phyloP scores from a whole-genome alignment of 2,888 invertebrate genomes.

The Megamerina dolium region DNA sequence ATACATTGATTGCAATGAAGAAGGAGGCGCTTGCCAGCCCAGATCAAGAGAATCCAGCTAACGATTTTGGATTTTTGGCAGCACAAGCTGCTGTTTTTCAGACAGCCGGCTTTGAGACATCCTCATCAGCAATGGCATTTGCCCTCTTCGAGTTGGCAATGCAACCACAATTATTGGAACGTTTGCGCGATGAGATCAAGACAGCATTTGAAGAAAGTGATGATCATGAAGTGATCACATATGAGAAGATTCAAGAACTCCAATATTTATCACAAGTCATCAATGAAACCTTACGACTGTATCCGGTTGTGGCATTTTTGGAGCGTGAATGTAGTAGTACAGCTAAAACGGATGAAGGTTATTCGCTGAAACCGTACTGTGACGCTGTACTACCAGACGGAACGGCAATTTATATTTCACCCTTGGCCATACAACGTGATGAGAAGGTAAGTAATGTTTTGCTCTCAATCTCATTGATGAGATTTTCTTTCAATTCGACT shows the following conservation, averaged over 20 bases:
- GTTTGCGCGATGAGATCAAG: constrained; percentile 44
- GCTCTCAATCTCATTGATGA: background rate
- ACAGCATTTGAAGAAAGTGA: constrained; percentile 22
- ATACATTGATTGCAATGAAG: constrained; percentile 49
- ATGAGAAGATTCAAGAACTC: constrained; percentile 48
- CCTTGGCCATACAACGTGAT: constrained; percentile 38
- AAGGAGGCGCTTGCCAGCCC: constrained; percentile 25
- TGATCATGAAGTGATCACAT: constrained; percentile 37
- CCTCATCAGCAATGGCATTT: constrained; percentile 45
- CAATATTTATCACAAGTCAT: constrained; percentile 48
- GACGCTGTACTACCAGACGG: constrained; percentile 33
- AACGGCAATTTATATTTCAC: constrained; percentile 39
- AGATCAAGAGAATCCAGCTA: background rate
- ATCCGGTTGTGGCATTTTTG: constrained; percentile 43
- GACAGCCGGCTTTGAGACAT: constrained; percentile 37
- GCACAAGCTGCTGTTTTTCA: constrained; percentile 40
- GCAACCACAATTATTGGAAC: constrained; percentile 40
- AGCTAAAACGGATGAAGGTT: constrained; percentile 9
- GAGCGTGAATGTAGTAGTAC: constrained; percentile 35
- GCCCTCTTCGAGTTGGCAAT: constrained; percentile 43
- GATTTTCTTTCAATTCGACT: too few relatives aligned
- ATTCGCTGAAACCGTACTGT: constrained; percentile 33
- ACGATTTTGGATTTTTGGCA: constrained; percentile 26
- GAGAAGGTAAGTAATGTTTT: constrained; percentile 29
- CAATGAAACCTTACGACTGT: constrained; percentile 39